phyloP scores from a whole-genome alignment of 2,797 vertebrate genomes.

The Fringilla coelebs region DNA sequence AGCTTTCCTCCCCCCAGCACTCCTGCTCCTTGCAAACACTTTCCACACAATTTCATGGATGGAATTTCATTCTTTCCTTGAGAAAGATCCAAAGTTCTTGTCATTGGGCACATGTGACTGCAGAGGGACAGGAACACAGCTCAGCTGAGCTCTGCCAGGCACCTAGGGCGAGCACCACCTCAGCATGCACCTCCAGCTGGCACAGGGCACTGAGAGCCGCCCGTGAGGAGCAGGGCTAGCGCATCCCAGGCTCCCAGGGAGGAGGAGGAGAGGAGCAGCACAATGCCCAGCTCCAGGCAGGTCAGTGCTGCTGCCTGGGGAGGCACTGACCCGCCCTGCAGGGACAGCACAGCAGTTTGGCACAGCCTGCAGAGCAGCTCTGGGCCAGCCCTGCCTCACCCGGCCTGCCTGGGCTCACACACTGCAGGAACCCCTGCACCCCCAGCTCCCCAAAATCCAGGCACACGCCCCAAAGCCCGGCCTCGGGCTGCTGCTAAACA shows the following conservation, averaged over 20 bases:
- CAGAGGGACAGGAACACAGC: neutral
- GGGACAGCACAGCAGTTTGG: accelerated
- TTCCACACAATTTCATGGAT: accelerated
- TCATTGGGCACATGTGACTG: neutral
- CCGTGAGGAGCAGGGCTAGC: neutral
- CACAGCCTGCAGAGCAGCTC: accelerated
- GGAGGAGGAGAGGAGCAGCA: neutral
- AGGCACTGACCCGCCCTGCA: neutral
- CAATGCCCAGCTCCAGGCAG: neutral
- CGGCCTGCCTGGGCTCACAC: neutral
- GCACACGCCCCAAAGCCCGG: neutral
- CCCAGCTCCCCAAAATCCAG: accelerated
- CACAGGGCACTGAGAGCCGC: too few relatives aligned
- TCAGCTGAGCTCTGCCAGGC: neutral
- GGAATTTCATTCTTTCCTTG: accelerated
- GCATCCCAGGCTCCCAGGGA: neutral
- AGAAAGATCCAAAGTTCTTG: neutral
- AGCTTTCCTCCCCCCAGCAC: neutral
- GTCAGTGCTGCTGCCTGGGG: accelerated
- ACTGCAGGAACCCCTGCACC: neutral
- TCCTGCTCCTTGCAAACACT: neutral
- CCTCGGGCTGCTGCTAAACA: neutral
- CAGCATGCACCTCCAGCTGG: neutral
- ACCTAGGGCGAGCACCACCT: neutral
- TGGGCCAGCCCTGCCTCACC: neutral